Base-by-base conservation (phyloP, 2,888 invertebrate genomes). In the Uloborus plumipes region DNA sequence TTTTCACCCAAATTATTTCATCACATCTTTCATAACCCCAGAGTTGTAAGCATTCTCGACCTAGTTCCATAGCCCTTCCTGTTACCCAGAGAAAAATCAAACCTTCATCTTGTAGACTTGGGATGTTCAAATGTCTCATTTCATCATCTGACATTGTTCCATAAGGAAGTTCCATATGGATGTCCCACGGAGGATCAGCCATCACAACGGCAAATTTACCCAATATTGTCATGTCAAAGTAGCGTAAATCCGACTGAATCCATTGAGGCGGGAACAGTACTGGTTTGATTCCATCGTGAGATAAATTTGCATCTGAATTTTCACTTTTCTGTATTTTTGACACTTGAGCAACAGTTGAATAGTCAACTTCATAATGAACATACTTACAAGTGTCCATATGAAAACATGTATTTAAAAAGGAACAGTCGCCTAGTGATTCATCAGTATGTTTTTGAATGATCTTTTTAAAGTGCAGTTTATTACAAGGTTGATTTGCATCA, bases 141-240 rank as follows among this genome's bases (percentile, higher is more conserved):
- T 99, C 98, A 88, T 98, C 98, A 88, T 99, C 98, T 0, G 97
- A 97, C 96, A 99, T 97, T 0, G 98, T 99, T 1, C 98, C 99
- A 89, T 99, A 99, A 0, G 98, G 98, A 64, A 99, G 91, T 89
- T 99, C 98, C 98, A 99, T 99, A 89, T 99, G 98, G 86, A 99
- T 99, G 88, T 99, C 99, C 99, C 98, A 99, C 0, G 98, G 99
- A 0, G 98, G 98, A 89, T 98, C 97, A 50, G 98, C 98, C 99
- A 99, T 99, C 86, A 99, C 96, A 3, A 99, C 98, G 0, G 98
- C 95, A 90, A 98, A 99, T 90, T 99, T 98, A 90, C 95, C 96
- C 88, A 97, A 90, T 71, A 95, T 94, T 0, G 94, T 94, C 95
- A 97, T 96, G 88, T 97, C 96, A 71, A 96, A 91, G 88, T 93